These are phyloP conservation scores for Leptopilina boulardi DNA, from an alignment of 1,140 invertebrate species.

Conservation along the genomic window DNA sequence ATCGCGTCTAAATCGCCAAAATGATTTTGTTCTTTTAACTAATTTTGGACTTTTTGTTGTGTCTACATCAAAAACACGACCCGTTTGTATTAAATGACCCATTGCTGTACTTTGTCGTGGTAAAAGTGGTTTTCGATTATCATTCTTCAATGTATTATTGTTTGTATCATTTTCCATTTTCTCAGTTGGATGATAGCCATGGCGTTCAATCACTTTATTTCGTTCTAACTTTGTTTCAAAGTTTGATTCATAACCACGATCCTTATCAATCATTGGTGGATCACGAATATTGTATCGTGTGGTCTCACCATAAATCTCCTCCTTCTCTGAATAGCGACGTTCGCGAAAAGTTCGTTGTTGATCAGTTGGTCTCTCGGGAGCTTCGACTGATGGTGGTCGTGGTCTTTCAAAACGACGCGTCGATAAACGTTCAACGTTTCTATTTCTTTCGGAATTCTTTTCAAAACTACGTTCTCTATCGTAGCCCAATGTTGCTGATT, in stretches of 20 bases:
- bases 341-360: slow-evolving; percentile 57
- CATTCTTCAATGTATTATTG: slow-evolving; percentile 76
- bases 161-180: slow-evolving; percentile 76
- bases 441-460: slow-evolving; percentile 43
- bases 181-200: slow-evolving; percentile 55
- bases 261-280: slow-evolving; percentile 63
- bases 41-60: slow-evolving; percentile 76
- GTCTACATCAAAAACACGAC: slow-evolving; percentile 71
- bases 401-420: slow-evolving; percentile 69
- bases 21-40: slow-evolving; percentile 88
- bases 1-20: slow-evolving; percentile 86
- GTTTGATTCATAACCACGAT: slow-evolving; percentile 74
- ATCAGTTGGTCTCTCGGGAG: slow-evolving; percentile 68
- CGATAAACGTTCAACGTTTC: slow-evolving; percentile 57
- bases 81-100: slow-evolving; percentile 65
- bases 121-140: slow-evolving; percentile 57
- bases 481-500: slow-evolving; percentile 59
- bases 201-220: slow-evolving; percentile 68
- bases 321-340: slow-evolving; percentile 69
- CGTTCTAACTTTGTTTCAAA: slow-evolving; percentile 74
- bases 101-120: slow-evolving; percentile 66
- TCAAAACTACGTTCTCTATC: slow-evolving; percentile 65
- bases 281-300: slow-evolving; percentile 48
- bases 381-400: slow-evolving; percentile 70
- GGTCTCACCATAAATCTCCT: slow-evolving; percentile 72